These are phyloP conservation scores for Vanessa cardui DNA, from an alignment of 2,888 invertebrate genomes.

Conservation along the genomic window DNA sequence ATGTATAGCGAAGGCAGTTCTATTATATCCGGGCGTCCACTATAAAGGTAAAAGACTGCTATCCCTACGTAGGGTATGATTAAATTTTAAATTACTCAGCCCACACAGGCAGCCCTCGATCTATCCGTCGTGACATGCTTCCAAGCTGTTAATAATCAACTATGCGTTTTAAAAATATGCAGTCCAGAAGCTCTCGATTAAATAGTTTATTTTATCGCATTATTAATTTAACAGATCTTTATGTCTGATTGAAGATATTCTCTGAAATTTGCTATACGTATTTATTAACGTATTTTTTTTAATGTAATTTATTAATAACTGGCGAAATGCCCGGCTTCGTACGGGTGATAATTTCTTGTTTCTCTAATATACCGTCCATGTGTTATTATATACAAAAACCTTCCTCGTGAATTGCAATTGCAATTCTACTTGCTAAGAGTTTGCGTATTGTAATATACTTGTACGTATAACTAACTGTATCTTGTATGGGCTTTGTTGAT, in stretches of 20 bases:
- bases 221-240: conserved; percentile 20
- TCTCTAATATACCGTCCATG: no score
- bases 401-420: no score
- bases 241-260: conserved; percentile 1
- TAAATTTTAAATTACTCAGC: conserved; percentile 65
- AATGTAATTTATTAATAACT: not conserved
- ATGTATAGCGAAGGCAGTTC: conserved; percentile 22
- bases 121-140: conserved; percentile 55
- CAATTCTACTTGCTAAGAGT: no score
- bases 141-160: conserved; percentile 51
- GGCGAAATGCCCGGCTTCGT: no score
- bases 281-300: not conserved
- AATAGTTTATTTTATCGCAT: conserved; percentile 27
- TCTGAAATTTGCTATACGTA: not conserved
- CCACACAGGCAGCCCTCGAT: conserved; percentile 58
- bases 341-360: no score
- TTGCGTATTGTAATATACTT: no score
- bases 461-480: no score
- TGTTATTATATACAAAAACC: no score
- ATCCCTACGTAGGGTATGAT: conserved; percentile 57
- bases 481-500: no score
- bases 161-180: conserved; percentile 46
- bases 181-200: conserved; percentile 29
- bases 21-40: conserved; percentile 23
- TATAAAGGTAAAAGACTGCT: conserved; percentile 41